Evolutionary conservation across 2,888 invertebrate species (phyloP), one percentile per base, ranked within the genome.

Genomic region (Drosophila nr. medialis): DNA sequence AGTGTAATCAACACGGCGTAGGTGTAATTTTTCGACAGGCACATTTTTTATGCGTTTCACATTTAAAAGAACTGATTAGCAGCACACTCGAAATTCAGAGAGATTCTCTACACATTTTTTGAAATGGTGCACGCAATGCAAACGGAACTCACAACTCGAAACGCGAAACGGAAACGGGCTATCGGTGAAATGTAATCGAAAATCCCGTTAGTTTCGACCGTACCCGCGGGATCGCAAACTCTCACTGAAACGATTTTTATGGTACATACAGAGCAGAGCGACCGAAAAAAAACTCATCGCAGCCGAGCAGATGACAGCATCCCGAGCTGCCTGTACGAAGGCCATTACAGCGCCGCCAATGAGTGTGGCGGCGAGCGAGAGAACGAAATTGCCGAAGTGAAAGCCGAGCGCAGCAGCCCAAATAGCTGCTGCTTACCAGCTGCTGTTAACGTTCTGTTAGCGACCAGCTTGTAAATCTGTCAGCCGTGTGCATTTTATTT

Each of bases 181-280:
- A 62, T 61, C 53, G 64, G 64, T 58, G 53, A 49, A 54, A 15
- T 55, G 42, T 48, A 42, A 80, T 61, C 42, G 38, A 75, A 50
- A 72, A 75, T 86, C 86, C 91, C 91, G 92, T 91, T 83, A 83
- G 86, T 89, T 91, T 87, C 91, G 92, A 93, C 92, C 92, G 92
- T 93, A 93, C 92, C 92, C 92, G 92, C 92, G 92, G 92, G 92
- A 93, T 93, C 92, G 91, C 91, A 93, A 92, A 92, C 92, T 93
- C 93, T 93, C 92, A 93, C 92, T 93, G 89, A 93, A 92, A 76
- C 70, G 82, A 92, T 81, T 92, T 92, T 92, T 91, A 92, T 92
- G 91, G 91, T 93, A 91, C 91, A 91, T 89, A 83, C 83, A 84
- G 81, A 85, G 75, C 82, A 81, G 82, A 84, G 71, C 71, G 53